phyloP scores from a whole-genome alignment of 2,113 vertebrate genomes.

The Channa argus region DNA sequence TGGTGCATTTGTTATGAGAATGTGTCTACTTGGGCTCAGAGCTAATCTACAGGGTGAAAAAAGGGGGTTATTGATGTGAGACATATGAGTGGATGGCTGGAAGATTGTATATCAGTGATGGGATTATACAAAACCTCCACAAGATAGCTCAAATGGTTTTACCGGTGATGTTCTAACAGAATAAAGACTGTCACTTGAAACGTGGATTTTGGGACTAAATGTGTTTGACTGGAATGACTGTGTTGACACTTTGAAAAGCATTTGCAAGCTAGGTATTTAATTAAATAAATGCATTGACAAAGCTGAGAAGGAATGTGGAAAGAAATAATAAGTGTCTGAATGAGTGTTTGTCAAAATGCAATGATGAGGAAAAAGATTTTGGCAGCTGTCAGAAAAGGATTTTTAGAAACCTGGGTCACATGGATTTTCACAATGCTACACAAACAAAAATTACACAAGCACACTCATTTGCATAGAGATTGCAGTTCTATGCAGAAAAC shows the following conservation, averaged over 20 bases:
- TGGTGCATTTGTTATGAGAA: background rate
- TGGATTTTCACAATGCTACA: slow-evolving; percentile 33
- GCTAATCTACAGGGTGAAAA: slow-evolving; percentile 27
- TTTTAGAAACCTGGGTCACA: slow-evolving; percentile 26
- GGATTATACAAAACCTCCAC: slow-evolving; percentile 33
- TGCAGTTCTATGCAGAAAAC: slow-evolving; percentile 1
- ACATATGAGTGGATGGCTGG: slow-evolving; percentile 20
- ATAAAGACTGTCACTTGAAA: slow-evolving; percentile 39
- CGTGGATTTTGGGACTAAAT: slow-evolving; percentile 43
- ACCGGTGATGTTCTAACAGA: slow-evolving; percentile 28
- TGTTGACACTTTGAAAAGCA: slow-evolving; percentile 31
- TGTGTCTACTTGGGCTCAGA: slow-evolving; percentile 39
- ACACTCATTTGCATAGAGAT: slow-evolving; percentile 6
- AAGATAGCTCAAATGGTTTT: slow-evolving; percentile 11
- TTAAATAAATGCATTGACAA: slow-evolving; percentile 29
- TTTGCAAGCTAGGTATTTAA: slow-evolving; percentile 26
- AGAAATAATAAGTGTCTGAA: slow-evolving; percentile 23
- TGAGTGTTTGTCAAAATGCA: slow-evolving; percentile 41
- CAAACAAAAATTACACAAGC: slow-evolving; percentile 6
- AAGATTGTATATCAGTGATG: slow-evolving; percentile 25
- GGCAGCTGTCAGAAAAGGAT: slow-evolving; percentile 28
- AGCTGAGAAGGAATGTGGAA: slow-evolving; percentile 31
- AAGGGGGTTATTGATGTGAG: slow-evolving; percentile 42
- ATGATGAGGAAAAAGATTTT: slow-evolving; percentile 8
- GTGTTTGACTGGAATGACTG: slow-evolving; percentile 18